Base-by-base conservation (phyloP, 2,113 vertebrate genomes). In the Octodon degus region DNA sequence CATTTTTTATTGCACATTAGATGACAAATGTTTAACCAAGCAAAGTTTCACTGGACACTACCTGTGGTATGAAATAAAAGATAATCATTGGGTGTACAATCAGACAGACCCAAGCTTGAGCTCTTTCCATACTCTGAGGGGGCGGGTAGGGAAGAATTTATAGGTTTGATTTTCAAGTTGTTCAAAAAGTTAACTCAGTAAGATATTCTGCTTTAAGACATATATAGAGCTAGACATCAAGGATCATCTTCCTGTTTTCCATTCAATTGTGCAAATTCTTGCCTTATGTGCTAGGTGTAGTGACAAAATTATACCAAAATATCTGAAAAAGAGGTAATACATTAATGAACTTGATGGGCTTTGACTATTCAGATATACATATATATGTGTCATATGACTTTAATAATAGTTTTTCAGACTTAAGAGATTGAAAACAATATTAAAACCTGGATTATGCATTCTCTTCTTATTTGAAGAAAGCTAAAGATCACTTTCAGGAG, bases 51-150 rank as follows among this genome's bases (percentile, higher is more conserved):
- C 20, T 76, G 43, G 40, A 37, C 47, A 70, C 25, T 47, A 6
- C 80, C 3, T n/a, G 6, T 1, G 82, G 68, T 2, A 24, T 65
- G 53, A 17, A 34, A 4, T 37, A 40, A 91, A 70, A 12, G 6
- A 17, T 30, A 96, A 50, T 0, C 13, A 13, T 7, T 1, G n/a
- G 27, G 40, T 77, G n/a, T 85, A 55, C 22, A 40, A 55, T 40
- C 86, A 79, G 24, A 77, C 9, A 77, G 22, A 27, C 19, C 16
- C 62, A 40, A 12, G 24, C n/a, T 16, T 89, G 37, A 37, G 83
- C 62, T 4, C 55, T 30, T 5, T 27, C 1, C 84, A 3, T 2
- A 79, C 2, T 53, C 34, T 14, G 19, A 5, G 19, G 17, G 0
- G 20, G 5, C 3, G 20, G 62, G 2, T 37, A 62, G 12, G 22